Evolutionary conservation across 2,888 invertebrate genomes (phyloP), one percentile per base, ranked within the genome.

Genomic region (Cephus rjabovi): DNA sequence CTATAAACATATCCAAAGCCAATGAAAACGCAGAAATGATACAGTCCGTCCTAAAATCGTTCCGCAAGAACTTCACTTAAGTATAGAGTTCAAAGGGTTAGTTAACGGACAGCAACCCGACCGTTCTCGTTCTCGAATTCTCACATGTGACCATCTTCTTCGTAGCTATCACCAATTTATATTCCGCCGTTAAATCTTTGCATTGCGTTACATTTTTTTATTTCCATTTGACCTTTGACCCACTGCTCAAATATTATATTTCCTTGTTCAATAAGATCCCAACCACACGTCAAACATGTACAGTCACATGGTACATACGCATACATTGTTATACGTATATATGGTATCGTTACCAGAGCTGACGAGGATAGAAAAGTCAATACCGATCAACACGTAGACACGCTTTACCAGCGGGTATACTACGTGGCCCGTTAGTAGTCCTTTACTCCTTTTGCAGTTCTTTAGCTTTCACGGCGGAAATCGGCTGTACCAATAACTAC

Each of bases 1-100:
- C 35, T 71, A 76, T 11, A 71, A 71, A 35, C 73, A 40, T 34
- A 15, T 73, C 33, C n/a, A 56, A 73, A 77, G 73, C 70, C 34
- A 40, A 37, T 81, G 83, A 85, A 88, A 88, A 87, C 86, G 82
- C 83, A 87, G 85, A 87, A 89, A 89, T 86, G 84, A 83, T 83
- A 86, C 81, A 83, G 75, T 81, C 79, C 81, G 79, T 77, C 81
- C 74, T 34, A 34, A 74, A 74, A 81, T 86, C 79, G 81, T 77
- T 84, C 79, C 75, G 76, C 73, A 80, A 77, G 82, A 85, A 81
- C 79, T 74, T 31, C 31, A 23, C 73, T 81, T 83, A 82, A 83
- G 76, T 79, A 77, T 79, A 69, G 75, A 68, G 77, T 80, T 81
- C 79, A 78, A 81, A 76, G 78, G 74, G 78, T 56, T 79, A 73